These are phyloP conservation scores for Centrocercus urophasianus DNA, from an alignment of 2,113 vertebrate genomes.

Conservation along the genomic window DNA sequence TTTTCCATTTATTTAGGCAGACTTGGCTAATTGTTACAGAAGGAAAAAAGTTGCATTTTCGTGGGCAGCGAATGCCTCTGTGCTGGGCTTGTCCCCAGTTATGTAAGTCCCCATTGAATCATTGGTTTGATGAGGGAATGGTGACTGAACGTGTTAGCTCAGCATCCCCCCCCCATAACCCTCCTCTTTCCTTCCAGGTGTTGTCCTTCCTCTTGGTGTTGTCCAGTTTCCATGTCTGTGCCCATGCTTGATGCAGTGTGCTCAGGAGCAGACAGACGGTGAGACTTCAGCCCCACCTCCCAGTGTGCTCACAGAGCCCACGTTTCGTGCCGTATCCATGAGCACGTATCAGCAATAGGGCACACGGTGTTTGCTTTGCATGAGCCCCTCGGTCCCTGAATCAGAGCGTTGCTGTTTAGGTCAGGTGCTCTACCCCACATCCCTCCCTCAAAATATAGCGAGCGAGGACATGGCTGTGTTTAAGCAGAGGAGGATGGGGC, in stretches of 20 bases:
- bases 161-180: conserved; percentile 43
- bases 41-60: not conserved
- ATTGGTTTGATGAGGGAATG: conserved; percentile 60
- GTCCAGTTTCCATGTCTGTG: conserved; percentile 70
- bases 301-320: conserved; percentile 41
- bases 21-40: not conserved
- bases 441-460: not conserved
- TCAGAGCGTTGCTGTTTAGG: not conserved
- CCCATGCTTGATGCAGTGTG: conserved; percentile 65
- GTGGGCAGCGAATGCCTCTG: not conserved
- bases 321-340: not conserved
- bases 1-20: not conserved
- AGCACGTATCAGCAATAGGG: not conserved
- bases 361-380: not conserved
- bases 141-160: conserved; percentile 57
- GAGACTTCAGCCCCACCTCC: conserved; percentile 59
- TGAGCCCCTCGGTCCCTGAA: conserved; percentile 48
- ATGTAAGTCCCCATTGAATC: conserved; percentile 48
- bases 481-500: not conserved
- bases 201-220: conserved; percentile 55
- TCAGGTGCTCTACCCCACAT: not conserved
- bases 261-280: conserved; percentile 76
- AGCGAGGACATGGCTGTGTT: not conserved
- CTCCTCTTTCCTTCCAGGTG: conserved; percentile 27
- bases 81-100: conserved; percentile 25